Percentiles rank a stretch among this genome's conserved stretches.
These are phyloP conservation scores for Sebastes ruberrimus DNA, from an alignment of 2,797 vertebrate genomes.

Conservation along the genomic window DNA sequence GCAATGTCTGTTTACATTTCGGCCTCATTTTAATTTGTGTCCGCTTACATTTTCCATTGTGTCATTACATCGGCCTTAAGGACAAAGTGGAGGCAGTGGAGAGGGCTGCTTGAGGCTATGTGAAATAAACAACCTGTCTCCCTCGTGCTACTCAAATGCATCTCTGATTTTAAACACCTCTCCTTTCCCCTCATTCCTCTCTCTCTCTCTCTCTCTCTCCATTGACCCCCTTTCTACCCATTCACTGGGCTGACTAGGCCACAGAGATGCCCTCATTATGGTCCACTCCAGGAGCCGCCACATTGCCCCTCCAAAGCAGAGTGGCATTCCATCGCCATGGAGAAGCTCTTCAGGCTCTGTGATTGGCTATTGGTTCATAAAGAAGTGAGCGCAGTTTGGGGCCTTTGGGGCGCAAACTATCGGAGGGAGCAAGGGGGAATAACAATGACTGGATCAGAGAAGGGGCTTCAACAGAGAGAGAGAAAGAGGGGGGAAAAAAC, in stretches of 20 bases:
- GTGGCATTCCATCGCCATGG: slow-evolving; percentile 80
- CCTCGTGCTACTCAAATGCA: slow-evolving; percentile 18
- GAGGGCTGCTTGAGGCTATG: background rate
- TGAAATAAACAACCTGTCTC: slow-evolving; percentile 52
- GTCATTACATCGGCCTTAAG: slow-evolving; percentile 49
- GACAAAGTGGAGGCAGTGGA: slow-evolving; percentile 11
- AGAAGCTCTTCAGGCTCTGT: slow-evolving; percentile 57
- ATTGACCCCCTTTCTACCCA: slow-evolving; percentile 50
- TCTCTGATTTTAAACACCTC: slow-evolving; percentile 47
- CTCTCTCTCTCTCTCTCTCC: background rate
- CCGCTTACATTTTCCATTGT: slow-evolving; percentile 67
- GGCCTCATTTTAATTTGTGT: slow-evolving; percentile 57
- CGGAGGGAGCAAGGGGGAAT: slow-evolving; percentile 55
- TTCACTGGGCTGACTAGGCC: slow-evolving; percentile 54
- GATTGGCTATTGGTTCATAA: slow-evolving; percentile 75
- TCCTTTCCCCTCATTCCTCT: background rate
- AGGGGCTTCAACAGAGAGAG: slow-evolving; percentile 6
- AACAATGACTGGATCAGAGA: slow-evolving; percentile 63
- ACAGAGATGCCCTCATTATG: slow-evolving; percentile 70
- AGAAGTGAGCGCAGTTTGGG: slow-evolving; percentile 68
- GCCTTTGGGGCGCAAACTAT: slow-evolving; percentile 55
- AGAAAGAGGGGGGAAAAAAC: background rate
- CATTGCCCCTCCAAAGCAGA: slow-evolving; percentile 68
- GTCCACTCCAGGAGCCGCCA: slow-evolving; percentile 58
- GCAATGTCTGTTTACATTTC: slow-evolving; percentile 69